These are phyloP conservation scores for Apogon talboti DNA, from an alignment of 2,797 vertebrate species.

Conservation along the genomic window DNA sequence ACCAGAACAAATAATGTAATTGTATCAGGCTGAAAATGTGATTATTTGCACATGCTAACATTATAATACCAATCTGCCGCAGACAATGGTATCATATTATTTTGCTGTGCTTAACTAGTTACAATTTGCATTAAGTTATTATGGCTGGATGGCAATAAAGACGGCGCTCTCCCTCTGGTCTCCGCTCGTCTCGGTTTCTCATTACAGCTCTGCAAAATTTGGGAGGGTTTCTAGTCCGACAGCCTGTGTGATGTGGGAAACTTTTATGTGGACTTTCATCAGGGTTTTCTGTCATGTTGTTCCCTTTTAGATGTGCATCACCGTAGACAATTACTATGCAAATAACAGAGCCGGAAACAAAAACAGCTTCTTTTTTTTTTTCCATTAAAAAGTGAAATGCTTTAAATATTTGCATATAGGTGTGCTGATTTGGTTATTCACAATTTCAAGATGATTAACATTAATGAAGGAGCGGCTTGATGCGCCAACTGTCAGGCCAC, in stretches of 20 bases:
- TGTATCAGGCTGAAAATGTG: slow-evolving; percentile 92
- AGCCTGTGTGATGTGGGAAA: slow-evolving; percentile 39
- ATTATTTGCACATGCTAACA: slow-evolving; percentile 96
- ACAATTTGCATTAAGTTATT: slow-evolving; percentile 89
- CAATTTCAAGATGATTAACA: slow-evolving; percentile 78
- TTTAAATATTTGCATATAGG: slow-evolving; percentile 79
- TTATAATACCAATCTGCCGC: slow-evolving; percentile 85
- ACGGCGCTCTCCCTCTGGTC: slow-evolving; percentile 62
- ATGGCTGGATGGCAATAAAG: slow-evolving; percentile 84
- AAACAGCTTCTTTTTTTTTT: slow-evolving; percentile 56
- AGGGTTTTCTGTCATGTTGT: slow-evolving; percentile 15
- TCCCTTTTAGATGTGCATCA: slow-evolving; percentile 14
- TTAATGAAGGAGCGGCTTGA: slow-evolving; percentile 79
- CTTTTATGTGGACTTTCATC: slow-evolving; percentile 45
- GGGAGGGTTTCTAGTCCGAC: slow-evolving; percentile 52
- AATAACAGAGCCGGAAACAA: slow-evolving; percentile 64
- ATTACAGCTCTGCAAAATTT: slow-evolving; percentile 71
- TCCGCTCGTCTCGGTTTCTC: slow-evolving; percentile 72
- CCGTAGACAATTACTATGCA: slow-evolving; percentile 65
- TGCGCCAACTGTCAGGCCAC: slow-evolving; percentile 77
- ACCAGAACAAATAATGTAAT: slow-evolving; percentile 99
- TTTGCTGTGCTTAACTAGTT: slow-evolving; percentile 90
- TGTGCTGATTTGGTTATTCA: slow-evolving; percentile 64
- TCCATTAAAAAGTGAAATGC: slow-evolving; percentile 75
- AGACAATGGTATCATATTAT: slow-evolving; percentile 87